Evolutionary conservation across 2,888 invertebrate species (phyloP).

Genomic region (Ophioninae sp.): DNA sequence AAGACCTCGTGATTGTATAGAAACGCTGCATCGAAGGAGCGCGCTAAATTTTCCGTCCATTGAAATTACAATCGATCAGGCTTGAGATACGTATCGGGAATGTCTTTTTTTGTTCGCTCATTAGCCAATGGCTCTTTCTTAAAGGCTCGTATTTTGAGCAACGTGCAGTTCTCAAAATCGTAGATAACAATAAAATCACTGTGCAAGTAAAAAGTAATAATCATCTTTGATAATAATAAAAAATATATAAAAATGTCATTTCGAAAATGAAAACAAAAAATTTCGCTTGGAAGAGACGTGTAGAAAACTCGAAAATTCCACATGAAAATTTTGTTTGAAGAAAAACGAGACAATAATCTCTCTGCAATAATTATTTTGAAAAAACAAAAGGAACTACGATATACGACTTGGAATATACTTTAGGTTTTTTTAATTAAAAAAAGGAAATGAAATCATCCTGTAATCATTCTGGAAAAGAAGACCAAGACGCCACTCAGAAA

Average conservation of each 20-base stretch:
- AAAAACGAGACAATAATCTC: too few species aligned
- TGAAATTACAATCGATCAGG: neutral
- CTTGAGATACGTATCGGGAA: neutral
- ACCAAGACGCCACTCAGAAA: neutral
- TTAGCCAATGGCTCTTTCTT: slow-evolving; percentile 1
- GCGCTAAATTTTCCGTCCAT: neutral
- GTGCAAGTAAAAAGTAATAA: neutral
- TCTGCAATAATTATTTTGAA: too few species aligned
- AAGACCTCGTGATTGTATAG: neutral
- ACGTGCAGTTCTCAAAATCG: neutral
- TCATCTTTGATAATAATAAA: neutral
- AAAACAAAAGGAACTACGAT: too few species aligned
- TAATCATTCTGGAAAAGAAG: too few species aligned
- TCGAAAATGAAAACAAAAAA: neutral
- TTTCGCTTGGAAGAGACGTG: too few species aligned
- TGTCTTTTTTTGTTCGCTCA: slow-evolving; percentile 23
- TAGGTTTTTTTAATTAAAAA: too few species aligned
- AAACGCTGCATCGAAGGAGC: neutral
- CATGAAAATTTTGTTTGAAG: too few species aligned
- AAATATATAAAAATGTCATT: neutral
- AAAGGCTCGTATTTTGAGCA: neutral
- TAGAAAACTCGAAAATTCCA: too few species aligned
- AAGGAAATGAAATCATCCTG: too few species aligned
- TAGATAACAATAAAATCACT: neutral
- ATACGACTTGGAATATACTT: too few species aligned